Conservation (phyloP, 2,888 invertebrate species). For the Deilephila porcellus region DNA sequence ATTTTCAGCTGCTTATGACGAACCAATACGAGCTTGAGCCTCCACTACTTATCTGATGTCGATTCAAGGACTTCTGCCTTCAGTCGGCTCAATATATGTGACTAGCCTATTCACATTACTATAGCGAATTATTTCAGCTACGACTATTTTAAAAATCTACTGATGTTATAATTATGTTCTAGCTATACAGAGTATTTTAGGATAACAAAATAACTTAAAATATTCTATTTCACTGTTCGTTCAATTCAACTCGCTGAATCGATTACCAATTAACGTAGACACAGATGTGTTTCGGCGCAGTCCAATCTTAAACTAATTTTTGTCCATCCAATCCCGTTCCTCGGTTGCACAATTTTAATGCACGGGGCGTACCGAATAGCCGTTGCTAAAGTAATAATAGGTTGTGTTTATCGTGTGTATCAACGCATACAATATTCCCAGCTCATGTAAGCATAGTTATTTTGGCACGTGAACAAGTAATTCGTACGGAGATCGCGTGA, state of each 20-base stretch:
- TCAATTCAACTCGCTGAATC: neutral
- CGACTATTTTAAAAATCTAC: neutral
- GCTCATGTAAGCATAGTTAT: constrained; percentile 16
- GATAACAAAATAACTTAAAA: neutral
- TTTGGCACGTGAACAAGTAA: constrained; percentile 25
- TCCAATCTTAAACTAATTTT: constrained; percentile 22
- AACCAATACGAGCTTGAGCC: constrained; percentile 21
- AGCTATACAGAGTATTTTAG: too few species aligned
- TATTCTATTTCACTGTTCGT: neutral
- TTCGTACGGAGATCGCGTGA: constrained; percentile 17
- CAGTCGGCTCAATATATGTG: neutral
- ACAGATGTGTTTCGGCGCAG: constrained; percentile 16
- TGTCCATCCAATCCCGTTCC: constrained; percentile 6
- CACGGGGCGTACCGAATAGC: neutral
- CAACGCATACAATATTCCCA: neutral
- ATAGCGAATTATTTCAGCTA: neutral
- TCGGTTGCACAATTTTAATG: constrained; percentile 1
- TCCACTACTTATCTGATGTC: constrained; percentile 19
- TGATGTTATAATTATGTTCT: too few species aligned
- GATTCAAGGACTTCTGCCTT: constrained; percentile 10
- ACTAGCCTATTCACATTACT: constrained; percentile 6
- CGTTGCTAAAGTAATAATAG: constrained; percentile 14
- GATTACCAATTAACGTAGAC: constrained; percentile 11
- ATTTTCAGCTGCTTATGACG: constrained; percentile 22
- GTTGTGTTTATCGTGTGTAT: neutral